Conservation (phyloP, 1,140 invertebrate species). For the Campoletis sonorensis region DNA sequence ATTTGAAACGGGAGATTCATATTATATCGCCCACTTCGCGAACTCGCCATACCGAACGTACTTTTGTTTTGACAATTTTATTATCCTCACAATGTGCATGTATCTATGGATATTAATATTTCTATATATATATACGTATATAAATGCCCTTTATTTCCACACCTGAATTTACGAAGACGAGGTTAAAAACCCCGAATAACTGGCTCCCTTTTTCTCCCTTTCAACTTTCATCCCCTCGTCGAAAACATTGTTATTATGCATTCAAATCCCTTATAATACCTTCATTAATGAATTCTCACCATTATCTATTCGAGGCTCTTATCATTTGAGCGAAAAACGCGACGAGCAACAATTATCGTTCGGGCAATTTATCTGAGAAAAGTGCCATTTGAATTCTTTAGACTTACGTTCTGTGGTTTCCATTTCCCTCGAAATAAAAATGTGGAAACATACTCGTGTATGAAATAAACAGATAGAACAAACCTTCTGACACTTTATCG, state of each 20-base stretch:
- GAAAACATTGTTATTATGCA: not conserved
- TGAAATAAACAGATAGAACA: not conserved
- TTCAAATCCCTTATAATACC: conserved; percentile 6
- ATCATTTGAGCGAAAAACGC: not conserved
- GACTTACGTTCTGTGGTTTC: not conserved
- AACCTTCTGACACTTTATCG: conserved; percentile 68
- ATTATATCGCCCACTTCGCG: conserved; percentile 71
- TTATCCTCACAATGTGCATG: conserved; percentile 54
- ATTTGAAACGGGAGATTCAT: conserved; percentile 77
- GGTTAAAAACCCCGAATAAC: conserved; percentile 39
- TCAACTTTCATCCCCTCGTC: not conserved
- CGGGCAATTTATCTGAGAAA: not conserved
- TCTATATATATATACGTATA: not conserved
- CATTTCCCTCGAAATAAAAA: not conserved
- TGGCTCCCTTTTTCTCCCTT: not conserved
- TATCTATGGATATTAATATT: not conserved
- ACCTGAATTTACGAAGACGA: not conserved
- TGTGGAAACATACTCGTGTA: not conserved
- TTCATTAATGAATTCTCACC: not conserved
- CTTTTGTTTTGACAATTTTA: conserved; percentile 66
- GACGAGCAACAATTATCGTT: not conserved
- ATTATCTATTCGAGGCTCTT: conserved; percentile 5
- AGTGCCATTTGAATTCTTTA: not conserved
- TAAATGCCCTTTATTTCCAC: not conserved
- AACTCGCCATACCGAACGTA: conserved; percentile 63